Conservation (phyloP, 2,113 vertebrate genomes). For the Tetrao urogallus region DNA sequence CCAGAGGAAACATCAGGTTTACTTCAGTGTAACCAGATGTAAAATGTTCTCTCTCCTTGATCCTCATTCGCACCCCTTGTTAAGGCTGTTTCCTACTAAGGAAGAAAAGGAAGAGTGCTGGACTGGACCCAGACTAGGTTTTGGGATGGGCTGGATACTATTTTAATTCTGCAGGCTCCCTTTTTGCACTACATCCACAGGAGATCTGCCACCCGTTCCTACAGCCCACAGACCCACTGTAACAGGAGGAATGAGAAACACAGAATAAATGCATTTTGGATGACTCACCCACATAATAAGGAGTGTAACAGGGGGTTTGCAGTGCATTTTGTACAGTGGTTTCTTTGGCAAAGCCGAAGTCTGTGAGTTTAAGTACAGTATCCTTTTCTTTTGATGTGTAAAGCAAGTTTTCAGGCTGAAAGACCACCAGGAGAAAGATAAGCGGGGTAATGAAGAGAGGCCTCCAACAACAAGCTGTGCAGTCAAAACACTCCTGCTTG, state of each 20-base stretch:
- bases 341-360: slow-evolving; percentile 99
- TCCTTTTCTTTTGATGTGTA: slow-evolving; percentile 88
- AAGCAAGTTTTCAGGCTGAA: slow-evolving; percentile 95
- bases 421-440: slow-evolving; percentile 30
- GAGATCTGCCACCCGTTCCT: background rate
- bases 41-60: background rate
- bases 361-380: slow-evolving; percentile 92
- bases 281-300: slow-evolving; percentile 95
- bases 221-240: slow-evolving; percentile 14
- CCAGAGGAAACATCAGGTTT: background rate
- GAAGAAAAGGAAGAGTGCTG: background rate
- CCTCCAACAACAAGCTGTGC: background rate
- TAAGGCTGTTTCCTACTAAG: background rate
- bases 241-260: background rate
- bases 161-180: background rate
- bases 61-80: background rate
- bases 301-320: slow-evolving; percentile 97
- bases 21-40: background rate
- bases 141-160: background rate
- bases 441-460: background rate
- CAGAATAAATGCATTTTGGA: background rate
- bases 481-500: background rate
- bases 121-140: background rate
- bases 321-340: slow-evolving; percentile 92
- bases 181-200: background rate